These are phyloP conservation scores for Steinernema scapterisci DNA, from an alignment of 2,888 invertebrate species.

Conservation along the genomic window DNA sequence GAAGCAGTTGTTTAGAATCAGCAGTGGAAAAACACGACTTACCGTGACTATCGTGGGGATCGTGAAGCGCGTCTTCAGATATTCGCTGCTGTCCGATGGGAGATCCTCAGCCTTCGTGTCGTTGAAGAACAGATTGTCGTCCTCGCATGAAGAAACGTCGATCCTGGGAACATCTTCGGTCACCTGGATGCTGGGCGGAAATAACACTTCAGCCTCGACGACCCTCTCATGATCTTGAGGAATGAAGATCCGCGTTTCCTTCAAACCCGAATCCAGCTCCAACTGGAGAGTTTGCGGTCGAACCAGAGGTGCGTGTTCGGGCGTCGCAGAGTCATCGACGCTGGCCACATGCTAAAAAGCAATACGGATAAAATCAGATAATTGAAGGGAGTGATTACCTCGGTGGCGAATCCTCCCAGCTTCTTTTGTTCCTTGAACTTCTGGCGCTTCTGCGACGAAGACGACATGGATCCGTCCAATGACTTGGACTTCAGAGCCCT, in stretches of 20 bases:
- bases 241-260: background rate
- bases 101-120: background rate
- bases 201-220: no score
- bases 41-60: no score
- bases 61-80: no score
- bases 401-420: background rate
- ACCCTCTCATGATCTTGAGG: no score
- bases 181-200: no score
- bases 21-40: no score
- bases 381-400: background rate
- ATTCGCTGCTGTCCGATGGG: background rate
- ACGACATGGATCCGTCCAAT: background rate
- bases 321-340: background rate
- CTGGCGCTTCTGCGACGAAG: background rate
- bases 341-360: background rate
- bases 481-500: background rate
- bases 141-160: background rate
- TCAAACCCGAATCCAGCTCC: background rate
- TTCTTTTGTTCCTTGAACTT: slow-evolving; percentile 5
- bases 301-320: background rate
- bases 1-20: no score
- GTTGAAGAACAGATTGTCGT: background rate
- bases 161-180: background rate
- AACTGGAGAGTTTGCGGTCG: background rate
- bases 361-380: background rate